These are phyloP conservation scores for Hippopotamyrus pictus DNA, from an alignment of 2,797 vertebrate genomes.

Conservation along the genomic window DNA sequence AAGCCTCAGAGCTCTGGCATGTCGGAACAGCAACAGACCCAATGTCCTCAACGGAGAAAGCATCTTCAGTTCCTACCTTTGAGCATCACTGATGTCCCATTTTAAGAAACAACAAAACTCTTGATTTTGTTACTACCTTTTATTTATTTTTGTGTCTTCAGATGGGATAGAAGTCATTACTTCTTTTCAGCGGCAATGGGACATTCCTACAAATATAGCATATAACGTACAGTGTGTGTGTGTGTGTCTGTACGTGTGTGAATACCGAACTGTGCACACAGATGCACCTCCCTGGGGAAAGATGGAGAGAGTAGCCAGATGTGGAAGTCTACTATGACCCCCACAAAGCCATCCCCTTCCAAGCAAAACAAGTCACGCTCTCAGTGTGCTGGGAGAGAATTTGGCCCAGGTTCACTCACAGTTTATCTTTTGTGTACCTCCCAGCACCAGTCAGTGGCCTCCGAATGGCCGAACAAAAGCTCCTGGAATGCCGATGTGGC, in stretches of 20 bases:
- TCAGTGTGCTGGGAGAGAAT: neutral
- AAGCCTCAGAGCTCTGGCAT: neutral
- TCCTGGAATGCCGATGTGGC: neutral
- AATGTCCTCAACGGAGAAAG: neutral
- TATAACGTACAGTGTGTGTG: constrained; percentile 21
- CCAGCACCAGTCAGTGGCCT: neutral
- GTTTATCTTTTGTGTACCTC: constrained; percentile 1
- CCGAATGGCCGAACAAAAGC: neutral
- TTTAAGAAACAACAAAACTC: neutral
- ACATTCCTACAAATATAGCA: neutral
- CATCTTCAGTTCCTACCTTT: neutral
- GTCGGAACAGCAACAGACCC: neutral
- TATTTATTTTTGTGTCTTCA: neutral
- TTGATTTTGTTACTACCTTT: neutral
- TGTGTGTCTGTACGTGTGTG: constrained; percentile 33
- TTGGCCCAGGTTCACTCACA: constrained; percentile 15
- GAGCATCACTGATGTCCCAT: neutral
- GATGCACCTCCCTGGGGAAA: neutral
- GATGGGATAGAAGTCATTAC: neutral
- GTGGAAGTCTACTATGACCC: neutral
- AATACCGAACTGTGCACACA: neutral
- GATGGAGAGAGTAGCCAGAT: neutral
- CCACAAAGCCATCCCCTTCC: neutral
- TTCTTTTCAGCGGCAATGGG: neutral
- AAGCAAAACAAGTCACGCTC: constrained; percentile 4